Conservation (phyloP, 2,113 vertebrate genomes). For the Potamarius usumacintae region DNA sequence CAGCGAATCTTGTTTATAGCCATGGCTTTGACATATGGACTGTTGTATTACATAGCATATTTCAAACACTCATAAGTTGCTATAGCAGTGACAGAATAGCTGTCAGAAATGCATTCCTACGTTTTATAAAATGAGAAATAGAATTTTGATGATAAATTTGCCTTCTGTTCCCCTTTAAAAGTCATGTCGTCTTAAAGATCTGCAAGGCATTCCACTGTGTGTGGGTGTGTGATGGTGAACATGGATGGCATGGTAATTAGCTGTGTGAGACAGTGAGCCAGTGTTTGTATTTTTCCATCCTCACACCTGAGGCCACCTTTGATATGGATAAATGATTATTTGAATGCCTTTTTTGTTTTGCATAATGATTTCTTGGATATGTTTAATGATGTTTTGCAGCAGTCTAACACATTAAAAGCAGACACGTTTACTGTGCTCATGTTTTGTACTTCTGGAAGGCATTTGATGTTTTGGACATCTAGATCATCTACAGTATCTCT, state of each 20-base stretch:
- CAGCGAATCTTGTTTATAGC: too few species aligned
- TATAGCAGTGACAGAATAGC: too few species aligned
- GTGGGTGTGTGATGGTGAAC: background rate
- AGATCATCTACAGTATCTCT: background rate
- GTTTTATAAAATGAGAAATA: too few species aligned
- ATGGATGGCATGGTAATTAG: slow-evolving; percentile 50
- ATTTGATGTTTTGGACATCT: background rate
- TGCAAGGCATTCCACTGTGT: too few species aligned
- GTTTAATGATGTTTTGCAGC: background rate
- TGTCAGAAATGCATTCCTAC: too few species aligned
- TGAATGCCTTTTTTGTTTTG: slow-evolving; percentile 8
- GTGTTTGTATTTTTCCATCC: slow-evolving; percentile 21
- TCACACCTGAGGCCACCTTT: slow-evolving; percentile 34
- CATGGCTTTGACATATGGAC: too few species aligned
- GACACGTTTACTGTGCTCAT: background rate
- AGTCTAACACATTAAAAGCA: background rate
- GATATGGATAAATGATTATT: slow-evolving; percentile 25
- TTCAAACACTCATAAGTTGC: too few species aligned
- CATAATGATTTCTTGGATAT: background rate
- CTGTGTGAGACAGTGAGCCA: slow-evolving; percentile 33
- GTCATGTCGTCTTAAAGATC: too few species aligned
- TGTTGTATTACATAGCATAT: too few species aligned
- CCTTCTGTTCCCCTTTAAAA: too few species aligned
- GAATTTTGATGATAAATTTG: too few species aligned
- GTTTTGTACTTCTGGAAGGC: background rate